phyloP scores from a whole-genome alignment of 2,797 vertebrate genomes.

The Enteromius mattozi region DNA sequence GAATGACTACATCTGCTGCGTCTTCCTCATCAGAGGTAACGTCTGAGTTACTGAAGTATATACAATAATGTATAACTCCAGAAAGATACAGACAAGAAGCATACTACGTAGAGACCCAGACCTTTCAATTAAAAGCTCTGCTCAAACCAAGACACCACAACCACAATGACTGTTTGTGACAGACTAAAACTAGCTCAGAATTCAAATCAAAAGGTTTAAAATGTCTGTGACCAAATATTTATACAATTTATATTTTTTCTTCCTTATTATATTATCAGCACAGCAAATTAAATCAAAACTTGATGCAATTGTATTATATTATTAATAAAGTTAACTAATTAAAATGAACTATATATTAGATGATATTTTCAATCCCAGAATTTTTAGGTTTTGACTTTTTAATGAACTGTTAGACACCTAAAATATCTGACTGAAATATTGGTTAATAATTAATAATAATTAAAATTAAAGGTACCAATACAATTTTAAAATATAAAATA shows the following conservation, averaged over 20 bases:
- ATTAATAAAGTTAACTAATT: neutral
- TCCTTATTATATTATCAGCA: neutral
- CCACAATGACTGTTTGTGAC: neutral
- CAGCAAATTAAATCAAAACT: neutral
- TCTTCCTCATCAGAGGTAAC: neutral
- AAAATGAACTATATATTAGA: neutral
- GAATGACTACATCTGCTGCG: conserved; percentile 22
- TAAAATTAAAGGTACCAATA: neutral
- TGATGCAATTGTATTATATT: neutral
- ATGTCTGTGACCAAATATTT: neutral
- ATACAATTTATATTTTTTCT: neutral
- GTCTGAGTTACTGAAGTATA: neutral
- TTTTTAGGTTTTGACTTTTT: neutral
- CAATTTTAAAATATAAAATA: neutral
- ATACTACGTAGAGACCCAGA: neutral
- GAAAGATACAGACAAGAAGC: neutral
- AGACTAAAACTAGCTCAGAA: neutral
- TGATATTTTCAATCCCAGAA: neutral
- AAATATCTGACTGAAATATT: neutral
- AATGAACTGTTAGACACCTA: neutral
- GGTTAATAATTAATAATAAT: neutral
- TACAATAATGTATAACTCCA: neutral
- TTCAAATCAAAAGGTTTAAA: neutral
- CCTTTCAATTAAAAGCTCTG: conserved; percentile 2
- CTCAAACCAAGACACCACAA: neutral